Base-by-base conservation (phyloP, 2,888 invertebrate genomes). In the Antheraea assamensis region DNA sequence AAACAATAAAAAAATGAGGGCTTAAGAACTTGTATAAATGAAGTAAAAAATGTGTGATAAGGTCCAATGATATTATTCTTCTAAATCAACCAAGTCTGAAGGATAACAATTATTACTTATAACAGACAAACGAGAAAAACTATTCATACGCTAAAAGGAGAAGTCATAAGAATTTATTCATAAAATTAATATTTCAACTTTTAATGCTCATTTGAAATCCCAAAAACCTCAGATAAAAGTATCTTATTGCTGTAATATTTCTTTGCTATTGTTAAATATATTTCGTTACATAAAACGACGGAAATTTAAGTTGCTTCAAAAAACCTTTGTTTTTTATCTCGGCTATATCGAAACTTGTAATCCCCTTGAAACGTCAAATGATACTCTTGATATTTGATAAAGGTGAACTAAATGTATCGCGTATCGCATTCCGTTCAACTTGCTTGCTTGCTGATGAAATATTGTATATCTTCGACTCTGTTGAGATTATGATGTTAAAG, bases 331-430 rank as follows among this genome's bases (percentile, higher is more conserved):
- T 72, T 72, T 72, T 73, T 74, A 78, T 78, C 74, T 76, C 72
- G 19, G 19, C 70, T 70, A 71, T 78, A 76, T 78, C 76, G 74
- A 76, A 77, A 73, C 73, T 42, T 73, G 73, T 73, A 73, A 73
- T 83, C 81, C 66, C 88, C 87, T 88, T 88, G 87, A 84, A 83
- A 78, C 79, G 87, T 86, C 86, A 88, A 78, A 79, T 80, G 84
- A 87, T 82, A 85, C 77, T 78, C 73, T 75, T 81, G 83, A 82
- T 81, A 80, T 84, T 83, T 77, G 83, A 86, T 84, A 84, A 85
- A 83, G 73, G 76, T 77, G 81, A 81, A 78, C 79, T 76, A 78
- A 81, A 82, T 79, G 79, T 83, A 78, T 82, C 77, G 73, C 72
- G 76, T 82, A 82, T 82, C 79, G 72, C 75, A 79, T 81, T 78